phyloP scores from a whole-genome alignment of 2,888 invertebrate genomes.

The Nudaria mundana region DNA sequence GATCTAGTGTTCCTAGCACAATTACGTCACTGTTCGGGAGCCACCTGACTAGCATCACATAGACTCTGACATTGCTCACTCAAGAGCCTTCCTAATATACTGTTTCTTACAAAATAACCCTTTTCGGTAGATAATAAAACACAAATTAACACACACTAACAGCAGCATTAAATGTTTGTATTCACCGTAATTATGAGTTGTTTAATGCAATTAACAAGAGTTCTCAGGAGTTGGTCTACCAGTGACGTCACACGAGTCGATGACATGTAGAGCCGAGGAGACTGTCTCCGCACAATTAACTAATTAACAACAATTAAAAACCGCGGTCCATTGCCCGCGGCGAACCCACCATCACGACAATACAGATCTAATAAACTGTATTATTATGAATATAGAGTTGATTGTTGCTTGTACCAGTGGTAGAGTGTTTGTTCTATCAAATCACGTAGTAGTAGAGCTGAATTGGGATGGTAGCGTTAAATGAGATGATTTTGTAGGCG shows the following conservation, averaged over 20 bases:
- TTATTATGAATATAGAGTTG: not conserved
- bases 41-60: not conserved
- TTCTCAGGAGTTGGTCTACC: slow-evolving; percentile 8
- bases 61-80: slow-evolving; percentile 1
- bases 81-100: not conserved
- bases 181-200: too few species aligned
- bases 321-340: slow-evolving; percentile 24
- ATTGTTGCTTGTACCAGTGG: slow-evolving; percentile 2
- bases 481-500: slow-evolving; percentile 49
- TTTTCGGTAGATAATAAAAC: not conserved
- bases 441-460: slow-evolving; percentile 55
- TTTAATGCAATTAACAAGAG: too few species aligned
- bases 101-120: not conserved
- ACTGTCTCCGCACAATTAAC: slow-evolving; percentile 57
- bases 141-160: not conserved
- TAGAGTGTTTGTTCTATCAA: slow-evolving; percentile 17
- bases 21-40: not conserved
- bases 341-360: not conserved
- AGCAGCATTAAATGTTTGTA: slow-evolving; percentile 2
- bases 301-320: slow-evolving; percentile 64
- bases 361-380: slow-evolving; percentile 4
- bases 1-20: too few species aligned
- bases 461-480: slow-evolving; percentile 55
- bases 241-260: slow-evolving; percentile 22
- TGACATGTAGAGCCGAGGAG: slow-evolving; percentile 23